A percentile compares a stretch with the other conserved stretches of the same genome.
These are phyloP conservation scores for Amazona ochrocephala DNA, from an alignment of 2,797 vertebrate genomes.

Conservation along the genomic window DNA sequence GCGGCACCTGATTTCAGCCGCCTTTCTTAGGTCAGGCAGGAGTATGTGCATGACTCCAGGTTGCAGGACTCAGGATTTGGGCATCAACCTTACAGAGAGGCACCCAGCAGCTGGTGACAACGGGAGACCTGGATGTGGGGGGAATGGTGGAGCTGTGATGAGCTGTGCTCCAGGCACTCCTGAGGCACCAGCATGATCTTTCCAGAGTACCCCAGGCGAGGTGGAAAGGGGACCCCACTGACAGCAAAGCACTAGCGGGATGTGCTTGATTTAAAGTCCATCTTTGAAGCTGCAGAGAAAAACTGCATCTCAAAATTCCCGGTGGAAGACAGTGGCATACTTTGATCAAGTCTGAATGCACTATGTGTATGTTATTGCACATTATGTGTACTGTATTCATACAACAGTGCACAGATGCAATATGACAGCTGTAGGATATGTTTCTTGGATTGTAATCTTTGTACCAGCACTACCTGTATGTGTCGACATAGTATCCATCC, in stretches of 20 bases:
- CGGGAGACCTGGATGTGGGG: background rate
- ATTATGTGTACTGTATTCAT: background rate
- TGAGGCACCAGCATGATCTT: background rate
- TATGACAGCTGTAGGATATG: background rate
- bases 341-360: background rate
- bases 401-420: background rate
- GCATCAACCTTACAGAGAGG: background rate
- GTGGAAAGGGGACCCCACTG: background rate
- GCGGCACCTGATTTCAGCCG: background rate
- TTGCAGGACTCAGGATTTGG: background rate
- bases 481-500: background rate
- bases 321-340: background rate
- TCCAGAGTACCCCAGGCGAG: background rate
- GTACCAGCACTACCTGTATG: background rate
- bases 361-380: background rate
- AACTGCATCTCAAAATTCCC: background rate
- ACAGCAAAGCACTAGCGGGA: background rate
- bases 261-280: background rate
- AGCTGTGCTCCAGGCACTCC: background rate
- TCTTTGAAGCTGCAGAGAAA: background rate
- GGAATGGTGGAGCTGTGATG: background rate
- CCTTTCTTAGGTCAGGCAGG: background rate
- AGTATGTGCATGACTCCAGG: accelerated
- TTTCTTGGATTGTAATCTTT: background rate
- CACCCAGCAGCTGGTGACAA: background rate